A percentile compares a stretch with the other conserved stretches of the same genome.
These are phyloP conservation scores for Darevskia mixta DNA, from an alignment of 2,797 vertebrate genomes.

Conservation along the genomic window DNA sequence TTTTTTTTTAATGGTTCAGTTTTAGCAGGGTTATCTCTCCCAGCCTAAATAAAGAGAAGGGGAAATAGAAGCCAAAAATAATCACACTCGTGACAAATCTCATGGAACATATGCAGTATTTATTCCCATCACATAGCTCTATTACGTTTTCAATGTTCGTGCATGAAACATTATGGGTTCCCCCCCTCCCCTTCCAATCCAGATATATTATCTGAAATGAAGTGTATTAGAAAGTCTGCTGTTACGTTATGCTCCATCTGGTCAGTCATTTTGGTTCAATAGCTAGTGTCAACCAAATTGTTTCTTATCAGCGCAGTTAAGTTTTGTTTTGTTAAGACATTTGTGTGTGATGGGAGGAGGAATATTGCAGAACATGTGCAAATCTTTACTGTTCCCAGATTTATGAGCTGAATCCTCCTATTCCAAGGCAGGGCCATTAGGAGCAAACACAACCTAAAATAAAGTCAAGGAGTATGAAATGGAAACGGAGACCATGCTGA, in stretches of 20 bases:
- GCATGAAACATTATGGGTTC: slow-evolving; percentile 49
- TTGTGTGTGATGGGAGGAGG: slow-evolving; percentile 32
- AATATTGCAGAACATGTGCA: slow-evolving; percentile 55
- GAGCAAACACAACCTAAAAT: neutral
- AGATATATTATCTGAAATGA: slow-evolving; percentile 75
- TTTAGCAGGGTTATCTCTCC: slow-evolving; percentile 38
- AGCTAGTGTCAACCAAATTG: slow-evolving; percentile 69
- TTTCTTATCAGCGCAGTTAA: slow-evolving; percentile 59
- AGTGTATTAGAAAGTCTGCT: slow-evolving; percentile 61
- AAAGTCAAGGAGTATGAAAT: neutral
- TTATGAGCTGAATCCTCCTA: slow-evolving; percentile 47
- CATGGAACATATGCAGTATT: slow-evolving; percentile 67
- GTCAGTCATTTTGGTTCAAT: slow-evolving; percentile 67
- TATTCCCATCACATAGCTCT: slow-evolving; percentile 66
- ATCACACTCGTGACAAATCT: slow-evolving; percentile 54
- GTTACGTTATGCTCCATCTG: slow-evolving; percentile 70
- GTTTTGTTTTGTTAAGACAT: slow-evolving; percentile 66
- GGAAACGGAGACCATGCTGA: neutral
- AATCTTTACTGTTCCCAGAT: slow-evolving; percentile 53
- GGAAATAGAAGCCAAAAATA: slow-evolving; percentile 63
- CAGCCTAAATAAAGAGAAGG: slow-evolving; percentile 26
- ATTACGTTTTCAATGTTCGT: slow-evolving; percentile 67
- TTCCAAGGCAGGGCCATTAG: neutral
- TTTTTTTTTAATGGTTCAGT: slow-evolving; percentile 67
- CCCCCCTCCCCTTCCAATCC: slow-evolving; percentile 60